Percentiles rank a stretch among this genome's conserved stretches.
These are phyloP conservation scores for Drosophila ambigua DNA, from an alignment of 1,140 invertebrate genomes.

Conservation along the genomic window DNA sequence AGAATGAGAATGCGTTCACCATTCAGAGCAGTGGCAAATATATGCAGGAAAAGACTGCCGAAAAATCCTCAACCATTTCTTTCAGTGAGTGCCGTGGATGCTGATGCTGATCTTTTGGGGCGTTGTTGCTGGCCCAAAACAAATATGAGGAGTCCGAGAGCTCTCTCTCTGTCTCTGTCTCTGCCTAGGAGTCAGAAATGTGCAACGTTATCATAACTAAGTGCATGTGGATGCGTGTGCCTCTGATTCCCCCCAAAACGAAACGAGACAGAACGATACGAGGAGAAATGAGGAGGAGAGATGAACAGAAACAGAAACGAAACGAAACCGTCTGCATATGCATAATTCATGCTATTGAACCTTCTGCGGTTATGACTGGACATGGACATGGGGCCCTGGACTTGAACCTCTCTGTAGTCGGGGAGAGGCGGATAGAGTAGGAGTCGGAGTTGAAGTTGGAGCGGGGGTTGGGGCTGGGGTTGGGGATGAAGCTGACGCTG, in stretches of 20 bases:
- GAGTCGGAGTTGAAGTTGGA: not conserved
- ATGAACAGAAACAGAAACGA: constrained; percentile 41
- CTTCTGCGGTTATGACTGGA: constrained; percentile 69
- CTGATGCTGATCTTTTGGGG: constrained; percentile 55
- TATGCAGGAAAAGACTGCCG: not conserved
- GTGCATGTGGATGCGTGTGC: constrained; percentile 77
- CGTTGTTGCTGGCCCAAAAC: constrained; percentile 68
- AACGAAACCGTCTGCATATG: constrained; percentile 79
- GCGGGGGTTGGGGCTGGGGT: not conserved
- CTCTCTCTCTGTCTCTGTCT: constrained; percentile 14
- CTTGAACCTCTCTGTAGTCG: constrained; percentile 55
- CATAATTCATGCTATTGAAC: constrained; percentile 83
- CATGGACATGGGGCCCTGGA: constrained; percentile 58
- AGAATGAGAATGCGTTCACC: not conserved
- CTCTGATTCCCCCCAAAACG: constrained; percentile 52
- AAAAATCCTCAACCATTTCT: constrained; percentile 14
- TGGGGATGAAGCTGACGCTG: constrained; percentile 32
- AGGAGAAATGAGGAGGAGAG: no score
- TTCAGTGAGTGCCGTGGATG: constrained; percentile 44
- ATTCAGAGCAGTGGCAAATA: not conserved
- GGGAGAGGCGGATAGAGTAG: not conserved
- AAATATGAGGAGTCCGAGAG: constrained; percentile 58
- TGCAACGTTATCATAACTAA: constrained; percentile 82
- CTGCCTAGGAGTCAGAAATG: constrained; percentile 58
- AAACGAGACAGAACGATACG: constrained; percentile 33